Percentiles rank a stretch among this genome's conserved stretches.
Evolutionary conservation across 2,113 vertebrate genomes (phyloP).

Genomic region (Nettapus auritus): DNA sequence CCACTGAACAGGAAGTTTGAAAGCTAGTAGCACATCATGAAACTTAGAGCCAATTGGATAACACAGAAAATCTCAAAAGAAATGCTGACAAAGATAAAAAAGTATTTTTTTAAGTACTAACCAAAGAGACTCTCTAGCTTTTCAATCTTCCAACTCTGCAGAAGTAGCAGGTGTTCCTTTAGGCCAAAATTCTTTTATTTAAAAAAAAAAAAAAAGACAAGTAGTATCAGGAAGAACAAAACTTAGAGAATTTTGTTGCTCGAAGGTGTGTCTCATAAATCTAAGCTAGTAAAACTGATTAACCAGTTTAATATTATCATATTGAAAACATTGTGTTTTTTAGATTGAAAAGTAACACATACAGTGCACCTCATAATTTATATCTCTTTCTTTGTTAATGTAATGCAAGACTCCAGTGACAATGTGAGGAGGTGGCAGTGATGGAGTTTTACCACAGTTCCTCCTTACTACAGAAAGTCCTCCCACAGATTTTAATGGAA

Average conservation of each 20-base stretch:
- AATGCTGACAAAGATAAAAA: background rate
- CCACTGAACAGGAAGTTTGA: background rate
- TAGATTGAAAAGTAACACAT: background rate
- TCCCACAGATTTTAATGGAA: background rate
- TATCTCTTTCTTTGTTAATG: background rate
- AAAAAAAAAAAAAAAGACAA: background rate
- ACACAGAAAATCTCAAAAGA: background rate
- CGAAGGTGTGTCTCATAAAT: background rate
- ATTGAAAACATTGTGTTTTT: background rate
- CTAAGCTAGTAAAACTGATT: background rate
- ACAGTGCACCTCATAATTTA: background rate
- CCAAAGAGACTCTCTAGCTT: conserved; percentile 3
- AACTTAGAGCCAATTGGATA: background rate
- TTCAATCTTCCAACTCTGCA: background rate
- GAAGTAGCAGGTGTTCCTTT: background rate
- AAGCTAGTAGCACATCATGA: background rate
- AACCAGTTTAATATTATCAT: background rate
- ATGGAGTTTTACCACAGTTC: background rate
- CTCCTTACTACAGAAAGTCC: background rate
- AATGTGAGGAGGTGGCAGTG: background rate
- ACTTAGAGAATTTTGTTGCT: background rate
- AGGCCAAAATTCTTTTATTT: background rate
- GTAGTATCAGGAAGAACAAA: background rate
- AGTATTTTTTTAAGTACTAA: conserved; percentile 18
- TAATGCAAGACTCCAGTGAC: background rate